Evolutionary conservation across 2,113 vertebrate genomes (phyloP), one percentile per base, ranked within the genome.

Genomic region (Boleophthalmus pectinirostris): DNA sequence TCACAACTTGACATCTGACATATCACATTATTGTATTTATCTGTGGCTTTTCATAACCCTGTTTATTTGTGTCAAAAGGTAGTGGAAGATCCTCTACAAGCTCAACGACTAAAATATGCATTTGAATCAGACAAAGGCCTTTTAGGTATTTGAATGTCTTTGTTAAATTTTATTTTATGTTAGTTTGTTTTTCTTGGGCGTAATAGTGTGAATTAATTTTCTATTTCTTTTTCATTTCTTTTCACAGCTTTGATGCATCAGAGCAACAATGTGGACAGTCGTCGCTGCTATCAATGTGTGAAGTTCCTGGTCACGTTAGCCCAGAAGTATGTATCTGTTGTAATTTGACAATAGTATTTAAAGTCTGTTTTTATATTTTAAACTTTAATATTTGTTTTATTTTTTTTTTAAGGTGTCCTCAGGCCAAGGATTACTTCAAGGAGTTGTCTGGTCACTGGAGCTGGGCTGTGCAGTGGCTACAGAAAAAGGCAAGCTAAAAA

Each of bases 391-490:
- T 72, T 5, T 69, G 0, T 81, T 72, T 85, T n/a, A 25, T 67
- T 85, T 29, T 29, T 29, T n/a, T n/a, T n/a, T n/a, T n/a, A n/a
- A 99, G 98, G 91, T 98, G 97, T 85, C 82, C 95, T 84, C 95
- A 96, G 74, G 97, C 98, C 54, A 99, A 99, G 88, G 97, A 99
- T 71, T 99, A 99, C 86, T 99, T 99, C 90, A 99, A 98, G 85
- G 98, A 99, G 73, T 94, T 98, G 77, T 98, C 97, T 13, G 96
- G 98, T 74, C 97, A 98, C 82, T 98, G 97, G 97, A 98, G 97
- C 63, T 99, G 98, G 98, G 97, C 97, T 1, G 98, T 99, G 12
- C 97, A 98, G 90, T 99, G 98, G 98, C 91, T 99, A 3, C 98
- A 99, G 82, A 99, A 98, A 73, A 99, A 99, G 96, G 98, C 49